Conservation (phyloP, 2,113 vertebrate species). For the Hydrolagus affinis region DNA sequence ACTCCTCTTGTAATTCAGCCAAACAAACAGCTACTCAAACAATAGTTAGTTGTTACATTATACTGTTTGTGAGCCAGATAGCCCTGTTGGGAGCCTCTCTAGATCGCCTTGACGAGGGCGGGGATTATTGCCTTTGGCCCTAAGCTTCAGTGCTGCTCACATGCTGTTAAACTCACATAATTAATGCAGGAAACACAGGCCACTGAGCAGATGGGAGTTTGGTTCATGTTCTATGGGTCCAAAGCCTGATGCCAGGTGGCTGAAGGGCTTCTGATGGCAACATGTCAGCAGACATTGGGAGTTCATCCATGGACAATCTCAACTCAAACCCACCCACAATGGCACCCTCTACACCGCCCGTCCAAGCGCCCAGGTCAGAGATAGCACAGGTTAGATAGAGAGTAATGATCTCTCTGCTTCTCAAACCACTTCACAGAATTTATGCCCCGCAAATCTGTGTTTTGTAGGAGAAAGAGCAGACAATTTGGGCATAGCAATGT, state of each 20-base stretch:
- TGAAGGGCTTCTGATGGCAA: not conserved
- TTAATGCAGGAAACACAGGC: not conserved
- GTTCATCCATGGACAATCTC: not conserved
- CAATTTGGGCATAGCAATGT: too few relatives aligned
- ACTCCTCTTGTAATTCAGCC: too few relatives aligned
- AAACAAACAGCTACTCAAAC: too few relatives aligned
- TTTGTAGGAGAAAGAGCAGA: too few relatives aligned
- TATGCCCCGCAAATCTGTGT: too few relatives aligned
- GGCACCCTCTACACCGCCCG: not conserved
- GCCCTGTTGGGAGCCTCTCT: too few relatives aligned
- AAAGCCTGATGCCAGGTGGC: not conserved
- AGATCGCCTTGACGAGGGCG: not conserved
- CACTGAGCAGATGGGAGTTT: not conserved
- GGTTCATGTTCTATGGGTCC: not conserved
- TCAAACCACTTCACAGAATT: not conserved
- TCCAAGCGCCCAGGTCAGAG: not conserved
- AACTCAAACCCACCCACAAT: not conserved
- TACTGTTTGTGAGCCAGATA: too few relatives aligned
- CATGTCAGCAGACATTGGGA: not conserved
- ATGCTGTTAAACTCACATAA: not conserved
- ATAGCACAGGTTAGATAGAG: not conserved
- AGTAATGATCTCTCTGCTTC: not conserved
- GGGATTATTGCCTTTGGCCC: slow-evolving; percentile 9
- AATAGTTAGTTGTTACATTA: too few relatives aligned
- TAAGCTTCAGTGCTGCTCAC: not conserved